Percentiles rank a stretch among this genome's conserved stretches.
Conservation (phyloP, 2,797 vertebrate genomes). For the Acropternis orthonyx region DNA sequence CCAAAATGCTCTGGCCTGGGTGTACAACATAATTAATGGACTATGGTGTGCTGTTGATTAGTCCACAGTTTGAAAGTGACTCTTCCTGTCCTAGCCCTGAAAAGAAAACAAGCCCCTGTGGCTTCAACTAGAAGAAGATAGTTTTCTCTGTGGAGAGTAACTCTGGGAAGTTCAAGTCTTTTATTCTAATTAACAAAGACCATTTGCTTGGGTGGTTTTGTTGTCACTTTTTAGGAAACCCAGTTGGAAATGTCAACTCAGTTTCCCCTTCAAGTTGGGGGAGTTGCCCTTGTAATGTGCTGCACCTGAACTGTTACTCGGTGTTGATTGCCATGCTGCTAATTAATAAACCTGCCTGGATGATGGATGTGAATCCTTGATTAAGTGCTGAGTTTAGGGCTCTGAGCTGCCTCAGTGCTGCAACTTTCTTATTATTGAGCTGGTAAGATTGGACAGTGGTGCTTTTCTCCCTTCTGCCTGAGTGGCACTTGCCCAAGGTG, state of each 20-base stretch:
- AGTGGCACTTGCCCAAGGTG: accelerated
- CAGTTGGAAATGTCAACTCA: neutral
- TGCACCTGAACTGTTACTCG: neutral
- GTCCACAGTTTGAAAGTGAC: neutral
- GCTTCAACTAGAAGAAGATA: neutral
- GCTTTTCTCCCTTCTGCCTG: neutral
- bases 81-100: neutral
- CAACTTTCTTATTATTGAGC: neutral
- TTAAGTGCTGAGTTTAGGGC: neutral
- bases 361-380: neutral
- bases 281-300: neutral
- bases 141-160: neutral
- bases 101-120: neutral
- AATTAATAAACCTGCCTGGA: neutral
- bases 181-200: neutral
- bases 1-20: neutral
- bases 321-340: neutral
- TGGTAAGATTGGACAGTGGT: neutral
- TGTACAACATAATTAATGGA: accelerated
- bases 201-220: neutral
- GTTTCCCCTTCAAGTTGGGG: neutral
- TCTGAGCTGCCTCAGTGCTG: neutral
- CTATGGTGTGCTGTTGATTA: neutral
- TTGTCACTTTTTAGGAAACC: neutral
- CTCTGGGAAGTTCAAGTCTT: neutral